A percentile compares a stretch with the other conserved stretches of the same genome.
Conservation (phyloP, 2,888 invertebrate species). For the Napeogenes sylphis region DNA sequence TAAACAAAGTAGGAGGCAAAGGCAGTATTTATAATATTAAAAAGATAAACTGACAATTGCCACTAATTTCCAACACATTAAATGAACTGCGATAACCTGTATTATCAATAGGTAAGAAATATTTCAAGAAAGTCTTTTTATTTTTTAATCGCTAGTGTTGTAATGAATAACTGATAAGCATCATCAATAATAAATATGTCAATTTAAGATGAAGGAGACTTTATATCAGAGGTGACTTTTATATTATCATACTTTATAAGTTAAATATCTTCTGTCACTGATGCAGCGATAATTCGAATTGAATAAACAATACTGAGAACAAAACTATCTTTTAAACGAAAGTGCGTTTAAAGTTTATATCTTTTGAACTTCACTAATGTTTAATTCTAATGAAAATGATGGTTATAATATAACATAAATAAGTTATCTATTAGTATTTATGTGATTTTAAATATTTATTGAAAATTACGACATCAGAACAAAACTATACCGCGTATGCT, state of each 20-base stretch:
- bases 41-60: too few relatives aligned
- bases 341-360: too few relatives aligned
- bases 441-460: too few relatives aligned
- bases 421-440: too few relatives aligned
- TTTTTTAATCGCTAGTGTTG: not conserved
- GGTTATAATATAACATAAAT: too few relatives aligned
- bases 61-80: not conserved
- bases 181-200: slow-evolving; percentile 11
- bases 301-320: not conserved
- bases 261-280: not conserved
- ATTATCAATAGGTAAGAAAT: not conserved
- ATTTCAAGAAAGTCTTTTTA: not conserved
- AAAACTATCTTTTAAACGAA: too few relatives aligned
- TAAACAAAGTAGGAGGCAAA: too few relatives aligned
- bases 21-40: too few relatives aligned
- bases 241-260: slow-evolving; percentile 6
- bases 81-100: not conserved
- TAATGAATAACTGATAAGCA: slow-evolving; percentile 1
- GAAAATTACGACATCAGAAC: too few relatives aligned
- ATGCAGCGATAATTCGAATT: not conserved
- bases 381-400: too few relatives aligned
- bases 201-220: slow-evolving; percentile 19
- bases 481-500: too few relatives aligned
- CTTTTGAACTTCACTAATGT: too few relatives aligned
- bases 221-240: slow-evolving; percentile 22